Evolutionary conservation across 2,888 invertebrate genomes (phyloP), one percentile per base, ranked within the genome.

Genomic region (Trachelus tabidus): DNA sequence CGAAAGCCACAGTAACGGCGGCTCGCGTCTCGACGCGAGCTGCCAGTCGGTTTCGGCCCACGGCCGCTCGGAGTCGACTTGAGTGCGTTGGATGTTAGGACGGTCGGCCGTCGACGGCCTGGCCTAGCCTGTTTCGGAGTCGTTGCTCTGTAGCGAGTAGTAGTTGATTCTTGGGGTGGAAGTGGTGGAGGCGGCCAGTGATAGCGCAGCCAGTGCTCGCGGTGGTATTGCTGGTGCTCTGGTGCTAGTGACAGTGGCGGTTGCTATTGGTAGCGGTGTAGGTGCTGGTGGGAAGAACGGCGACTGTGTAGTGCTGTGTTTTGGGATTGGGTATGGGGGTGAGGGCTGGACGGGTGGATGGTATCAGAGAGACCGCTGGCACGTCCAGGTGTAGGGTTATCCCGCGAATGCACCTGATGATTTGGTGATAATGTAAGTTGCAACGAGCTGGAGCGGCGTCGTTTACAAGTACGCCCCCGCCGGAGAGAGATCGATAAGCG

Each of bases 401-500:
- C 9, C 15, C 71, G 30, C 68, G 37, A 76, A 76, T 78, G 76
- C 76, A 73, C 73, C 68, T 71, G 69, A 68, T 73, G 78, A 73
- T 75, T 33, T 35, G 37, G 30, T 74, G 74, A 74, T 34, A 69
- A 77, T 77, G 75, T 69, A 33, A 77, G 71, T 71, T 71, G 69
- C 34, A 35, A 69, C 33, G 69, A n/a, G 71, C 12, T 75, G 30
- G 34, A 75, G 35, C 76, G 76, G 79, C 80, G 81, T 81, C 73
- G 76, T 79, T 79, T 69, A 68, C 69, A 69, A 76, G 77, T 75
- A 80, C 77, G 82, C 81, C 83, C 80, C 81, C 80, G 79, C 81
- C 80, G 83, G 79, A 80, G 81, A 40, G 77, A 82, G 81, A 84
- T 84, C 84, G 82, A 84, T 84, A 84, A 79, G 79, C 83, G 76